phyloP scores from a whole-genome alignment of 2,113 vertebrate genomes.

The Genyomyrus donnyi region DNA sequence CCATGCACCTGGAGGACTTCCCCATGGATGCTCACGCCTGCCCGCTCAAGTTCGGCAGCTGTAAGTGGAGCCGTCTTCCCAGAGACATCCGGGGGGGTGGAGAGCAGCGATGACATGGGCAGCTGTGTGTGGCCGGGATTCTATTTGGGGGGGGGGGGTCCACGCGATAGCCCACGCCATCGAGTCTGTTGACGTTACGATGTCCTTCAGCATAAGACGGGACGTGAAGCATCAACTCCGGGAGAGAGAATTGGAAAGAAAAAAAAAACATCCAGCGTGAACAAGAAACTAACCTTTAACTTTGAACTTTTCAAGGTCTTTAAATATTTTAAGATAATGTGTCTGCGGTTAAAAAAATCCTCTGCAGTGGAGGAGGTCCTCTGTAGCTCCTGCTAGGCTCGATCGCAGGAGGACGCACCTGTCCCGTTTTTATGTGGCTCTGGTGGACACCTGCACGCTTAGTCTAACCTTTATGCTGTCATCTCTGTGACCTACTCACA shows the following conservation, averaged over 20 bases:
- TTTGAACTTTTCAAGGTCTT: slow-evolving; percentile 48
- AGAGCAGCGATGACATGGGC: background rate
- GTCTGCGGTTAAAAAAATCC: background rate
- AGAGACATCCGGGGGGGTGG: background rate
- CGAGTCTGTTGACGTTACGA: slow-evolving; percentile 34
- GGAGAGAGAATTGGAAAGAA: slow-evolving; percentile 40
- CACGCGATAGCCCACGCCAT: slow-evolving; percentile 30
- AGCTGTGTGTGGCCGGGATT: background rate
- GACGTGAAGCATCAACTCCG: background rate
- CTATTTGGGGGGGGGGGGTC: slow-evolving; percentile 19
- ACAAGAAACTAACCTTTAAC: slow-evolving; percentile 38
- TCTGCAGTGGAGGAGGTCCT: background rate
- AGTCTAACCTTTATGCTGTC: background rate
- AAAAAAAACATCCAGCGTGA: slow-evolving; percentile 33
- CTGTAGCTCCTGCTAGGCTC: background rate
- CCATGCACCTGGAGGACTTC: slow-evolving; percentile 74
- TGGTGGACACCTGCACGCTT: background rate
- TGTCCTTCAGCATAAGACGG: slow-evolving; percentile 28
- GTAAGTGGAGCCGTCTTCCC: slow-evolving; percentile 49
- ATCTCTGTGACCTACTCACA: background rate
- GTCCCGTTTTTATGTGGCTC: background rate
- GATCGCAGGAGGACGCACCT: background rate
- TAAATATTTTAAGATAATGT: slow-evolving; percentile 61
- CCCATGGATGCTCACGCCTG: slow-evolving; percentile 74
- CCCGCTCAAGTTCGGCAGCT: slow-evolving; percentile 72